Evolutionary conservation across 2,888 invertebrate genomes (phyloP).

Genomic region (Lacanobia wlatinum): DNA sequence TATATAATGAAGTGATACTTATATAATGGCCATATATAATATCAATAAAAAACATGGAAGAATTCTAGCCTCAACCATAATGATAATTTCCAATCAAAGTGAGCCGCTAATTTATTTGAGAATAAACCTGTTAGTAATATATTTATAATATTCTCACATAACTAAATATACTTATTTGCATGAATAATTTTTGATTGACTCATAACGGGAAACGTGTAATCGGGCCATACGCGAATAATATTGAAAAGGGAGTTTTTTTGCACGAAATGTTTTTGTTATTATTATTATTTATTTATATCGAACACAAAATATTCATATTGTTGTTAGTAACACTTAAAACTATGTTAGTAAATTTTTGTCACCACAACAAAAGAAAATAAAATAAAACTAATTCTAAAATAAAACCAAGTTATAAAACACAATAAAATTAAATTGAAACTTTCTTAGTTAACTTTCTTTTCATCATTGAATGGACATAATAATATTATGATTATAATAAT

Average conservation of each 20-base stretch:
- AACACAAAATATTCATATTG: too few relatives aligned
- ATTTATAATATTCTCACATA: background rate
- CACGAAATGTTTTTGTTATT: background rate
- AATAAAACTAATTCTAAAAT: too few relatives aligned
- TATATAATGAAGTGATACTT: background rate
- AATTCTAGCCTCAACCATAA: background rate
- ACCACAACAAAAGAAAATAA: too few relatives aligned
- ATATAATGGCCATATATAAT: background rate
- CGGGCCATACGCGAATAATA: constrained; percentile 12
- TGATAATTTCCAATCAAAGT: constrained; percentile 1
- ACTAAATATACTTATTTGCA: background rate
- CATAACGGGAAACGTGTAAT: constrained; percentile 36
- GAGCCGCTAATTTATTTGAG: constrained; percentile 20
- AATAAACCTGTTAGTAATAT: constrained; percentile 17
- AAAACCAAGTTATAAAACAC: too few relatives aligned
- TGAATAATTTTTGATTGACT: constrained; percentile 26
- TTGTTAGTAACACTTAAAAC: too few relatives aligned
- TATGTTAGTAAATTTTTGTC: too few relatives aligned
- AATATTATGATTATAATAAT: background rate
- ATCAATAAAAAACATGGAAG: background rate
- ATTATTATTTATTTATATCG: too few relatives aligned
- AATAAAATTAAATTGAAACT: constrained; percentile 3
- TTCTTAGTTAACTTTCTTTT: too few relatives aligned
- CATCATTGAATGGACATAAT: background rate
- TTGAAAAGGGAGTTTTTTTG: constrained; percentile 36